phyloP scores from a whole-genome alignment of 2,797 vertebrate genomes.

The Artibeus lituratus region DNA sequence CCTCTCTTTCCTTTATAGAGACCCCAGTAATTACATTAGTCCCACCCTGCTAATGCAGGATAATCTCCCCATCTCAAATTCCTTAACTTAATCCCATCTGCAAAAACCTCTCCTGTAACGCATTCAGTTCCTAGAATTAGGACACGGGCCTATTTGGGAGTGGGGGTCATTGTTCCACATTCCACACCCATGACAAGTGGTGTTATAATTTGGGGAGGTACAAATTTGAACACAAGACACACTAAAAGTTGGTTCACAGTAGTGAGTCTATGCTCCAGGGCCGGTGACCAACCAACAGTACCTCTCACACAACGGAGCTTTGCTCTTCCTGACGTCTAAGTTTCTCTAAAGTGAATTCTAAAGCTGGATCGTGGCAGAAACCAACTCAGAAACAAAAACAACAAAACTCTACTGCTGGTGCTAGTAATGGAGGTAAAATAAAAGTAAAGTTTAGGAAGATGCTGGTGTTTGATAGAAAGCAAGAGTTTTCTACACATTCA shows the following conservation, averaged over 20 bases:
- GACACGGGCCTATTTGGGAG: accelerated
- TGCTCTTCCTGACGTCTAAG: not conserved
- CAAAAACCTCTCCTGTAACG: not conserved
- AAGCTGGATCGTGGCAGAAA: not conserved
- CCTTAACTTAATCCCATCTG: not conserved
- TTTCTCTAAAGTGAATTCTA: not conserved
- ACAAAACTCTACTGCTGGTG: not conserved
- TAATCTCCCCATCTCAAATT: not conserved
- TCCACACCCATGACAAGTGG: not conserved
- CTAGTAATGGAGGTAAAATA: not conserved
- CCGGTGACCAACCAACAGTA: not conserved
- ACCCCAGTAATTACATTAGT: not conserved
- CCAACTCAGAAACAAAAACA: not conserved
- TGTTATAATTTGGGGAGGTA: too few relatives aligned
- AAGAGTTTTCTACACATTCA: not conserved
- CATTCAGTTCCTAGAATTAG: not conserved
- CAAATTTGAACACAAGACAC: not conserved
- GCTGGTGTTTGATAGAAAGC: not conserved
- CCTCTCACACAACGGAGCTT: accelerated
- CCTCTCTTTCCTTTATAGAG: not conserved
- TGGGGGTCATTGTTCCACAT: accelerated
- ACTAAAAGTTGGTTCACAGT: not conserved
- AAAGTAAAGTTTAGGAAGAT: not conserved
- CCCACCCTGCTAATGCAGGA: not conserved
- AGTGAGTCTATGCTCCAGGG: not conserved